phyloP scores from a whole-genome alignment of 1,140 invertebrate genomes.

The Goniozus legneri region DNA sequence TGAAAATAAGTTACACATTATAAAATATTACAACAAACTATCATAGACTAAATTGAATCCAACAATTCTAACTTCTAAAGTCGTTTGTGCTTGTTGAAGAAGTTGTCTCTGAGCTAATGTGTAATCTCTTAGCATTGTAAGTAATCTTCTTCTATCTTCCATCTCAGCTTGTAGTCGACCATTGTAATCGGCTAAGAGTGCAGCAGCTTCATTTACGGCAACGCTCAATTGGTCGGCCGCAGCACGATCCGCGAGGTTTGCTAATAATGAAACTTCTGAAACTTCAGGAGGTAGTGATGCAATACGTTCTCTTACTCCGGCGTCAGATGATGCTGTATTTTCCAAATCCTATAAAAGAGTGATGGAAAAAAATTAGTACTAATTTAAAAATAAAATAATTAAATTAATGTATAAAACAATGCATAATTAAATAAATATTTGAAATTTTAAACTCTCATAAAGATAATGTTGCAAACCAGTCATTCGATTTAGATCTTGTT shows the following conservation, averaged over 20 bases:
- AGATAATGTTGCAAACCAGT: too few relatives aligned
- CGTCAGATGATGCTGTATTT: conserved; percentile 91
- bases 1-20: conserved; percentile 58
- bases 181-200: conserved; percentile 86
- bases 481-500: too few relatives aligned
- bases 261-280: conserved; percentile 82
- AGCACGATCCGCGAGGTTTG: conserved; percentile 75
- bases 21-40: too few relatives aligned
- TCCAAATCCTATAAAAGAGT: conserved; percentile 78
- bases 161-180: conserved; percentile 79
- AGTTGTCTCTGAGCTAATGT: conserved; percentile 80
- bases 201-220: conserved; percentile 83
- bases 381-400: conserved; percentile 26
- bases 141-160: conserved; percentile 79
- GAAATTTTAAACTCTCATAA: not conserved
- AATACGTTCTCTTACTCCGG: conserved; percentile 85
- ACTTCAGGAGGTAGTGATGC: conserved; percentile 91
- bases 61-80: conserved; percentile 69
- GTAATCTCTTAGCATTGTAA: conserved; percentile 84
- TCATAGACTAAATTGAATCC: too few relatives aligned
- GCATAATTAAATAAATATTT: conserved; percentile 6
- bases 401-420: not conserved
- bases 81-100: conserved; percentile 77
- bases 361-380: conserved; percentile 50
- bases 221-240: conserved; percentile 68